Base-by-base conservation (phyloP, 2,888 invertebrate genomes). In the Clostera curtula region DNA sequence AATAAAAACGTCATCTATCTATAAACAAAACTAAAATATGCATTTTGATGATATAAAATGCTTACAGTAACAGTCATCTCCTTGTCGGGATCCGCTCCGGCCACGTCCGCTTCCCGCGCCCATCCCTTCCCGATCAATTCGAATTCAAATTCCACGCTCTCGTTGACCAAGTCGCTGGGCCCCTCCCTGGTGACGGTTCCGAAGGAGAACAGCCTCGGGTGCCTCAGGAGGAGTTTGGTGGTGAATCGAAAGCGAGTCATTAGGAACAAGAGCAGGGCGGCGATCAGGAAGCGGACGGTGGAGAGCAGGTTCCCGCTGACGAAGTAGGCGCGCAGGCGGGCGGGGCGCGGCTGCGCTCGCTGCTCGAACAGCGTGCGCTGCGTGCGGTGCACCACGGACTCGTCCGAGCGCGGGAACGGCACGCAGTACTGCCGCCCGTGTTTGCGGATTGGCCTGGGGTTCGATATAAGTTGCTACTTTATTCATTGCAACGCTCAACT, bases 401-500 rank as follows among this genome's bases (percentile, higher is more conserved):
- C 86, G 79, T 97, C 97, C 5, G 94, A 83, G 14, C 95, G 95
- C 0, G 88, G 88, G 75, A 97, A 97, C 1, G 94, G 90, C 1
- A 93, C 41, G 49, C 4, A 5, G n/a, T 5, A 8, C 4, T 18
- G 3, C 18, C 1, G 8, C 8, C 4, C n/a, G 9, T 2, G n/a
- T n/a, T n/a, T n/a, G n/a, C n/a, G n/a, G n/a, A n/a, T n/a, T n/a
- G n/a, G n/a, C n/a, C n/a, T n/a, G n/a, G n/a, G n/a, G n/a, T n/a
- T n/a, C n/a, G n/a, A n/a, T n/a, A n/a, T n/a, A n/a, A n/a, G n/a
- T n/a, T n/a, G n/a, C n/a, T n/a, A n/a, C n/a, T n/a, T n/a, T n/a
- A n/a, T n/a, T n/a, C n/a, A n/a, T n/a, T n/a, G n/a, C n/a, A n/a
- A n/a, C n/a, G n/a, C n/a, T n/a, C n/a, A n/a, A n/a, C n/a, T n/a